Conservation (phyloP, 2,888 invertebrate genomes). For the Chaetogeoica ovagalla region DNA sequence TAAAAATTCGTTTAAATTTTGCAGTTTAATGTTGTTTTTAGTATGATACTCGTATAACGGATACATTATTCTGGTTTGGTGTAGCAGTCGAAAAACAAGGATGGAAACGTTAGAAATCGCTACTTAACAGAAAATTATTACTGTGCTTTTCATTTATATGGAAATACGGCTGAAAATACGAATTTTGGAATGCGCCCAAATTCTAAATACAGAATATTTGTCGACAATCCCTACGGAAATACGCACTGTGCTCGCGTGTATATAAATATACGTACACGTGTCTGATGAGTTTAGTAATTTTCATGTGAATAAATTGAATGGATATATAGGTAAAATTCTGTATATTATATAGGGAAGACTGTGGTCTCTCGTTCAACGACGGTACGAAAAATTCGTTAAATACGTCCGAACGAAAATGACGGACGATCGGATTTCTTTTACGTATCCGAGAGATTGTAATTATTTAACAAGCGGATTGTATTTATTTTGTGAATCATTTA, state of each 20-base stretch:
- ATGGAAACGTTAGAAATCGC: not conserved
- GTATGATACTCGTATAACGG: too few species aligned
- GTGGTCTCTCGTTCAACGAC: too few species aligned
- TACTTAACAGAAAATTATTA: not conserved
- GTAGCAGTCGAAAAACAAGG: too few species aligned
- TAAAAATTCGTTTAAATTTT: too few species aligned
- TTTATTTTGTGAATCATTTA: not conserved
- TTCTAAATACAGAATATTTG: constrained; percentile 7
- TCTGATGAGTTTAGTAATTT: not conserved
- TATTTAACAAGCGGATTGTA: not conserved
- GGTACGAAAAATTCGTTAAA: not conserved
- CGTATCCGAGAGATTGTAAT: not conserved
- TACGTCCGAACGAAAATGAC: not conserved
- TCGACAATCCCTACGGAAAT: not conserved
- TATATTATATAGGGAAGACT: too few species aligned
- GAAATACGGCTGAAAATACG: not conserved
- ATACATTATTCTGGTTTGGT: too few species aligned
- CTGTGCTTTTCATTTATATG: not conserved
- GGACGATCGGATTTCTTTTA: too few species aligned
- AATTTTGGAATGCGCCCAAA: constrained; percentile 24
- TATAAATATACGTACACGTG: not conserved
- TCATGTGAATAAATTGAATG: not conserved
- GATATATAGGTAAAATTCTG: too few species aligned
- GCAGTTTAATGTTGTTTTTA: too few species aligned
- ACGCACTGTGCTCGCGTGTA: not conserved